Evolutionary conservation across 2,113 vertebrate genomes (phyloP), one percentile per base, ranked within the genome.

Genomic region (Struthidea cinerea): DNA sequence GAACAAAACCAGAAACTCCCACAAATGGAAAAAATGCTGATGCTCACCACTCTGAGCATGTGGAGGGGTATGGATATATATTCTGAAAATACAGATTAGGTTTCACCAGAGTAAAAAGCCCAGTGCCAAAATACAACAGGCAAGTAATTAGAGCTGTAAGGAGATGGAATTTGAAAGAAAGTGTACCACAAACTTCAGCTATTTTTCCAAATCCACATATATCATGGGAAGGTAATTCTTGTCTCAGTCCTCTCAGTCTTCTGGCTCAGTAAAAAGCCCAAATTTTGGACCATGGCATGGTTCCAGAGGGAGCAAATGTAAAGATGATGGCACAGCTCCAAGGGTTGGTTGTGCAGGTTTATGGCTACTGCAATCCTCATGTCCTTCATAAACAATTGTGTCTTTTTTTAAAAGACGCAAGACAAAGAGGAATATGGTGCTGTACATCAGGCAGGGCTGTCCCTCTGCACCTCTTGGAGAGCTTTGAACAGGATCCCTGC

Each of bases 401-500:
- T 37, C 9, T 42, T 57, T 71, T 35, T 44, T 71, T 35, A 56
- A n/a, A 55, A 32, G 32, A 44, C 0, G 0, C 6, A 53, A 33
- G 28, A 24, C 27, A 42, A 47, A 50, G 82, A 68, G 49, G 57
- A 32, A 23, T 9, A 2, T 3, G 7, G 57, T 9, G 17, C 44
- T 35, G 60, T 11, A 15, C 42, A 7, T 16, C 22, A 16, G 52
- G 26, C 33, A 83, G 63, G 33, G 20, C 63, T 21, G 53, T 41
- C 47, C 9, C 52, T 47, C 60, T 41, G 22, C 69, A 37, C 17
- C 46, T 52, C 27, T 1, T 11, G 22, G 41, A 11, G 21, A 57
- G 50, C 56, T 70, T 11, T 13, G 33, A 65, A 6, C 39, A 73
- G 18, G 3, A 27, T 27, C 33, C 27, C 35, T 59, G 49, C 4